Conservation (phyloP, 2,113 vertebrate genomes). For the Alligator mississippiensis region DNA sequence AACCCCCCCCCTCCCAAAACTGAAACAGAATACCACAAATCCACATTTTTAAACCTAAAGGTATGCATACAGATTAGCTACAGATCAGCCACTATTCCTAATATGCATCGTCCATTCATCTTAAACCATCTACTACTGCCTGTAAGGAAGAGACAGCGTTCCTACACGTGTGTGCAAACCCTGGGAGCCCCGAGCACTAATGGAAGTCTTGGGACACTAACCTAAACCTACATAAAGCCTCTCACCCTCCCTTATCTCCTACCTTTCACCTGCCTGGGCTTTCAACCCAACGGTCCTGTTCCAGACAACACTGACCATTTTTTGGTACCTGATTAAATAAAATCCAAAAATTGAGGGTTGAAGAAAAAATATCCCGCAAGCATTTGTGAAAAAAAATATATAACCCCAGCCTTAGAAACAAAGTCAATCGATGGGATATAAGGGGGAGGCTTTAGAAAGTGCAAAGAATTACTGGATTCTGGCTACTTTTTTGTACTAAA, state of each 20-base stretch:
- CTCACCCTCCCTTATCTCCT: not conserved
- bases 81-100: not conserved
- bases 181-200: not conserved
- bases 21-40: too few relatives aligned
- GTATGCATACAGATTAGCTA: too few relatives aligned
- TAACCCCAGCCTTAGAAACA: conserved; percentile 21
- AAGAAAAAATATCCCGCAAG: not conserved
- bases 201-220: not conserved
- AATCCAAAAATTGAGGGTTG: not conserved
- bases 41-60: too few relatives aligned
- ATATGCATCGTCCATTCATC: not conserved
- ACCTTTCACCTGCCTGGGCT: not conserved
- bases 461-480: conserved; percentile 33
- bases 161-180: not conserved
- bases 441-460: conserved; percentile 43
- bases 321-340: not conserved
- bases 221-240: not conserved
- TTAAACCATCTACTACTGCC: not conserved
- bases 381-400: not conserved
- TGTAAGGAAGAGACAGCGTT: not conserved
- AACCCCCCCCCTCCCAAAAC: not conserved
- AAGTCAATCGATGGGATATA: conserved; percentile 20
- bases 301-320: accelerated
- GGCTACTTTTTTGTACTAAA: conserved; percentile 56
- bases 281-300: accelerated